phyloP scores from a whole-genome alignment of 2,888 invertebrate species.

The Euzophera pinguis region DNA sequence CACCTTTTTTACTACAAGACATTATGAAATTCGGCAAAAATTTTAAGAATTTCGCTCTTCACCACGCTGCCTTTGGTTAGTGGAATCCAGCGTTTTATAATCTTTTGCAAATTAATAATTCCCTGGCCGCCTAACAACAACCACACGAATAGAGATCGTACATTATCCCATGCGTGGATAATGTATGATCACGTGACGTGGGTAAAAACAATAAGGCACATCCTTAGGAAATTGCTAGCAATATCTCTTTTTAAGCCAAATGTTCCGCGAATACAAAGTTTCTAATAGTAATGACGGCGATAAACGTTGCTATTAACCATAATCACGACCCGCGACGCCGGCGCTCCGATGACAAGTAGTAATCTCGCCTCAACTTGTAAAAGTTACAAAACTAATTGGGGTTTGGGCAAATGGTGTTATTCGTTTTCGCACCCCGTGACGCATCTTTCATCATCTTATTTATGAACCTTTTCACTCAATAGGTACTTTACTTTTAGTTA shows the following conservation, averaged over 20 bases:
- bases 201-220: constrained; percentile 15
- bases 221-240: constrained; percentile 15
- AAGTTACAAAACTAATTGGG: constrained; percentile 60
- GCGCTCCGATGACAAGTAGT: constrained; percentile 37
- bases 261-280: constrained; percentile 47
- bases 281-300: constrained; percentile 52
- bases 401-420: constrained; percentile 20
- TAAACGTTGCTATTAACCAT: constrained; percentile 63
- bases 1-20: too few species aligned
- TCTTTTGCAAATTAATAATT: too few species aligned
- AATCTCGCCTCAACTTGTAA: constrained; percentile 40
- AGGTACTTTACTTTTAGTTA: too few species aligned
- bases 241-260: constrained; percentile 24
- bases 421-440: constrained; percentile 22
- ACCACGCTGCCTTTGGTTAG: too few species aligned
- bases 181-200: not conserved
- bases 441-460: constrained; percentile 1
- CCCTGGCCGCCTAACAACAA: too few species aligned
- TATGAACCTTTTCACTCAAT: too few species aligned
- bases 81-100: too few species aligned
- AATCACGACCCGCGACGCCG: constrained; percentile 45
- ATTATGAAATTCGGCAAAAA: too few species aligned
- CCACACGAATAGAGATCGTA: too few species aligned
- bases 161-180: too few species aligned
- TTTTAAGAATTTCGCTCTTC: too few species aligned